These are phyloP conservation scores for Melanotaenia boesemani DNA, from an alignment of 2,797 vertebrate species.

Conservation along the genomic window DNA sequence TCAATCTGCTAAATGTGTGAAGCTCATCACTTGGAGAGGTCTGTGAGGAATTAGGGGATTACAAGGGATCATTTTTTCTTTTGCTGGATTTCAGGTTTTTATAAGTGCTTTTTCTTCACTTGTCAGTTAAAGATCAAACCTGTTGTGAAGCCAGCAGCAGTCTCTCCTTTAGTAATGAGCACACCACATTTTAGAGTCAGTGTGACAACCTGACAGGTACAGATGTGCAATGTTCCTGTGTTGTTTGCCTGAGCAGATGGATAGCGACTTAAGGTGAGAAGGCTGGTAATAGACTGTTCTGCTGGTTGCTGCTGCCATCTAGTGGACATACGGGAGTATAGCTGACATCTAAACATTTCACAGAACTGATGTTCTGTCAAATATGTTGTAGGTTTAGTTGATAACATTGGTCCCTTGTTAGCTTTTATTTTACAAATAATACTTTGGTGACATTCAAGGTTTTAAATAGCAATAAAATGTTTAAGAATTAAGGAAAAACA, in stretches of 20 bases:
- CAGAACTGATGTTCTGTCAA: not conserved
- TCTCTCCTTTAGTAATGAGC: conserved; percentile 7
- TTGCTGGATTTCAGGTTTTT: conserved; percentile 32
- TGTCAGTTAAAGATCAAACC: conserved; percentile 28
- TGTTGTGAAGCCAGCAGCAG: not conserved
- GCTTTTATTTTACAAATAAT: too few species aligned
- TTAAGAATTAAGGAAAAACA: too few species aligned
- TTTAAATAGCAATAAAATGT: too few species aligned
- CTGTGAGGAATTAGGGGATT: conserved; percentile 73
- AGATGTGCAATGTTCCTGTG: conserved; percentile 32
- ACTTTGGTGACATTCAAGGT: too few species aligned
- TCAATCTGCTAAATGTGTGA: conserved; percentile 75
- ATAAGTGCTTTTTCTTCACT: conserved; percentile 22
- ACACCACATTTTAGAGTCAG: conserved; percentile 15
- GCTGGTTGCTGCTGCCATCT: conserved; percentile 47
- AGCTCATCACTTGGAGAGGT: conserved; percentile 68
- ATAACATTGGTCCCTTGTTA: too few species aligned
- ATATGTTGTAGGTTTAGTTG: not conserved
- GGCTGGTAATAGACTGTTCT: conserved; percentile 1
- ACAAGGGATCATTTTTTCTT: conserved; percentile 31
- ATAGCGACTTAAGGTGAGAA: conserved; percentile 9
- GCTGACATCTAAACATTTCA: not conserved
- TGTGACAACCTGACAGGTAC: conserved; percentile 25
- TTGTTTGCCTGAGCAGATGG: conserved; percentile 7
- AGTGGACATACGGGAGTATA: conserved; percentile 37